Conservation (phyloP, 2,888 invertebrate species). For the Lepidocyrtoides sp. region DNA sequence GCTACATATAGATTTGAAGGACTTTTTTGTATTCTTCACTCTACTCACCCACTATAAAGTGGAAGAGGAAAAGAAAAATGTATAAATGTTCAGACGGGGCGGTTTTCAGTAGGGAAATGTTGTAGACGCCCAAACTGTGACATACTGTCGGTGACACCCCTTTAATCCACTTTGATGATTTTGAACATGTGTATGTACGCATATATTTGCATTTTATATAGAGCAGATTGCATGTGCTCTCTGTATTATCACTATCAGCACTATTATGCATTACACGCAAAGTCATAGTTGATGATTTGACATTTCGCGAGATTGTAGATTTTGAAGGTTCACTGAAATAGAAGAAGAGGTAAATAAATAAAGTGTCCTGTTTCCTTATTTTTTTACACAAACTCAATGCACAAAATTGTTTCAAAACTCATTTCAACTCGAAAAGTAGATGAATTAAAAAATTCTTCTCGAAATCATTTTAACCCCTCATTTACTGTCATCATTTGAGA, state of each 20-base stretch:
- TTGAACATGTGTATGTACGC: background rate
- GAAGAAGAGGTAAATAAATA: no score
- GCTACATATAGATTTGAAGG: slow-evolving; percentile 52
- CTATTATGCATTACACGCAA: background rate
- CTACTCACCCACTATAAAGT: slow-evolving; percentile 20
- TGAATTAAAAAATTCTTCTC: no score
- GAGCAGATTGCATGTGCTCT: background rate
- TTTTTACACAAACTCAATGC: background rate
- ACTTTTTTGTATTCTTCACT: slow-evolving; percentile 21
- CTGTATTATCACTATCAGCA: background rate
- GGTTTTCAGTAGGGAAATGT: slow-evolving; percentile 75
- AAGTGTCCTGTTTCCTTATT: no score
- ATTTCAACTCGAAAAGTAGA: no score
- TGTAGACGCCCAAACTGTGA: slow-evolving; percentile 85
- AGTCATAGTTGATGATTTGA: background rate
- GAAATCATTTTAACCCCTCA: no score
- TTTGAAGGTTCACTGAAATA: background rate
- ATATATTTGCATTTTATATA: background rate
- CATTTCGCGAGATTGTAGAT: background rate
- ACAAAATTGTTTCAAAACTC: no score
- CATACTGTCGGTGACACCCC: slow-evolving; percentile 85
- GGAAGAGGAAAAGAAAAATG: slow-evolving; percentile 9
- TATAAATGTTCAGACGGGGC: slow-evolving; percentile 70
- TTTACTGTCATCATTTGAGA: no score
- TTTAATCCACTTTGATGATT: slow-evolving; percentile 60